Evolutionary conservation across 2,113 vertebrate species (phyloP).

Genomic region (Pangasianodon gigas): DNA sequence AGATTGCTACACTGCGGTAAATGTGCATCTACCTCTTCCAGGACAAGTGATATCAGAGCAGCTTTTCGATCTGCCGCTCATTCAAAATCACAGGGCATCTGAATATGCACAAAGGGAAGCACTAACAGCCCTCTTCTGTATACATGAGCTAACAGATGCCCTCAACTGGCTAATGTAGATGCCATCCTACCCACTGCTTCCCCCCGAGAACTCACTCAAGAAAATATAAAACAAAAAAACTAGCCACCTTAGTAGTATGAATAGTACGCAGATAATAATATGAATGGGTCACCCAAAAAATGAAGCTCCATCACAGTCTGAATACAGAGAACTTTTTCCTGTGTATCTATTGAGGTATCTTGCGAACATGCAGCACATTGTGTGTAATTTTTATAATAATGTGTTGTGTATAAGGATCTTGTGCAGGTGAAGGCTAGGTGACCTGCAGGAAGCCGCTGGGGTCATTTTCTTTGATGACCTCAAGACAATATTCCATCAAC

Average conservation of each 20-base stretch:
- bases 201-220: not conserved
- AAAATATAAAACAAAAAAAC: not conserved
- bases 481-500: slow-evolving; percentile 98
- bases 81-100: not conserved
- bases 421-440: not conserved
- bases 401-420: not conserved
- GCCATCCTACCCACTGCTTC: not conserved
- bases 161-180: not conserved
- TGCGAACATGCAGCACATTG: not conserved
- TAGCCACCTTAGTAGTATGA: too few species aligned
- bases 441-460: slow-evolving; percentile 98
- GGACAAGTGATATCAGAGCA: not conserved
- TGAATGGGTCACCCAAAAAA: not conserved
- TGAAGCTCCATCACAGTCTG: not conserved
- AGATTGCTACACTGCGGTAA: not conserved
- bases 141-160: not conserved
- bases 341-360: not conserved
- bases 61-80: not conserved
- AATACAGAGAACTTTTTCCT: not conserved
- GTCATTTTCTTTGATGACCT: slow-evolving; percentile 99
- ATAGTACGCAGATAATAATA: not conserved
- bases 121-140: not conserved
- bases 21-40: not conserved
- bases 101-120: not conserved
- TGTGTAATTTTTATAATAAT: not conserved